Conservation (phyloP, 2,113 vertebrate genomes). For the Megalops atlanticus region DNA sequence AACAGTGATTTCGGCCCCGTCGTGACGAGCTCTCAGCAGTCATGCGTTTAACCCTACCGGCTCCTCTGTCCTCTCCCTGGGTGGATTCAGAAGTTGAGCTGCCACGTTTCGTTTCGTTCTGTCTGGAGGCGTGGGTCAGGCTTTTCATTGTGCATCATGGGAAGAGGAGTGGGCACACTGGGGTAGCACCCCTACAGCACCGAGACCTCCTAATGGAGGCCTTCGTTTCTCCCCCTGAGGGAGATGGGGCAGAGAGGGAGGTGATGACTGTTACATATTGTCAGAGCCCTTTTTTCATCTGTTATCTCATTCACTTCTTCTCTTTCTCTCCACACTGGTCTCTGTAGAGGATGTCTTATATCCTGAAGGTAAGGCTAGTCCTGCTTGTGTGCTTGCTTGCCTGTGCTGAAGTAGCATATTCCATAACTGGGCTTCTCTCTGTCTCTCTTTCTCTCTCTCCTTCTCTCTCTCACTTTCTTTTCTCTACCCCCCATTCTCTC, state of each 20-base stretch:
- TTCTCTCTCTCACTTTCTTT: constrained; percentile 53
- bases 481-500: constrained; percentile 26
- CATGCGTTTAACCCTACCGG: too few relatives aligned
- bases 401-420: constrained; percentile 58
- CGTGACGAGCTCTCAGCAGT: too few relatives aligned
- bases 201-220: too few relatives aligned
- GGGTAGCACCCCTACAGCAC: too few relatives aligned
- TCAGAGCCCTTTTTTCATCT: constrained; percentile 50
- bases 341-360: constrained; percentile 99
- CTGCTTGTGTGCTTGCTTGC: constrained; percentile 39
- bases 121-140: too few relatives aligned
- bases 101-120: too few relatives aligned
- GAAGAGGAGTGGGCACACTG: neutral
- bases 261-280: constrained; percentile 54
- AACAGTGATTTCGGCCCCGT: too few relatives aligned
- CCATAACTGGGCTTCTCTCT: constrained; percentile 55
- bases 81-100: too few relatives aligned
- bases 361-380: constrained; percentile 98
- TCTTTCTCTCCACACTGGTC: constrained; percentile 87
- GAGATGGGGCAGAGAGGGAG: neutral
- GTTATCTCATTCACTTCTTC: constrained; percentile 82
- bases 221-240: neutral
- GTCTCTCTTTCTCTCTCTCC: constrained; percentile 48
- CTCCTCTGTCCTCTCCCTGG: too few relatives aligned
- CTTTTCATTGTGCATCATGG: too few relatives aligned